A percentile compares a stretch with the other conserved stretches of the same genome.
phyloP scores from a whole-genome alignment of 2,888 invertebrate species.

The Clusia tigrina region DNA sequence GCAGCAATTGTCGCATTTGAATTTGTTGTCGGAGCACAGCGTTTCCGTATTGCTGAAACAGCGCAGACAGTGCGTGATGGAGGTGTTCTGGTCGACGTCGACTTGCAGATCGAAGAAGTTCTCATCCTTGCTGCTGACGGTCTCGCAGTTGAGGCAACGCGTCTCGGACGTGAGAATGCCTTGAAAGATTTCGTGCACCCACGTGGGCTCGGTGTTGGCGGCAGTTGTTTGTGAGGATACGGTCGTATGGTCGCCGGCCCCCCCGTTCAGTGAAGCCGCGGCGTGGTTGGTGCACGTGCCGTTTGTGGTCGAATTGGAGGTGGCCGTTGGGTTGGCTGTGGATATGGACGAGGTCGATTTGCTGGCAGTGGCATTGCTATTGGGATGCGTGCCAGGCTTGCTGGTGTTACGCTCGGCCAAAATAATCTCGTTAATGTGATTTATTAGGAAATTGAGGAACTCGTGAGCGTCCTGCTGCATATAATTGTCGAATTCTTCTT shows the following conservation, averaged over 20 bases:
- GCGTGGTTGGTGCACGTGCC: constrained; percentile 56
- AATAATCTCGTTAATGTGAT: constrained; percentile 97
- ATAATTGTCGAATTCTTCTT: constrained; percentile 99
- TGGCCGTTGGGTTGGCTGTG: constrained; percentile 51
- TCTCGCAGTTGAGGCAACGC: constrained; percentile 98
- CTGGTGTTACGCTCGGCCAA: constrained; percentile 73
- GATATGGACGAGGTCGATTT: constrained; percentile 51
- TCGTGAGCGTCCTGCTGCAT: constrained; percentile 99
- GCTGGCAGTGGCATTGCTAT: constrained; percentile 38
- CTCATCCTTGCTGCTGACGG: constrained; percentile 99
- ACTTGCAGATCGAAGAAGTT: constrained; percentile 99
- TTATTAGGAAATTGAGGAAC: constrained; percentile 98
- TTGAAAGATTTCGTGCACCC: constrained; percentile 99
- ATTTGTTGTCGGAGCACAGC: constrained; percentile 98
- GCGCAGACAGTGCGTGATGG: constrained; percentile 96
- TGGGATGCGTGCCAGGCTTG: constrained; percentile 32
- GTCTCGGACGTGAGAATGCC: constrained; percentile 99
- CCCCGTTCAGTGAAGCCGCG: constrained; percentile 52
- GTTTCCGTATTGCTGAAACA: constrained; percentile 99
- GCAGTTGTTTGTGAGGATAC: constrained; percentile 58
- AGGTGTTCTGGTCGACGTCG: constrained; percentile 99
- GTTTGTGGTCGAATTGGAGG: constrained; percentile 51
- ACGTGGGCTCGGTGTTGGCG: constrained; percentile 83
- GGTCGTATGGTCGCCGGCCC: constrained; percentile 40
- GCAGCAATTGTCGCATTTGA: constrained; percentile 99